Base-by-base conservation (phyloP, 2,113 vertebrate species). In the Antennarius striatus region DNA sequence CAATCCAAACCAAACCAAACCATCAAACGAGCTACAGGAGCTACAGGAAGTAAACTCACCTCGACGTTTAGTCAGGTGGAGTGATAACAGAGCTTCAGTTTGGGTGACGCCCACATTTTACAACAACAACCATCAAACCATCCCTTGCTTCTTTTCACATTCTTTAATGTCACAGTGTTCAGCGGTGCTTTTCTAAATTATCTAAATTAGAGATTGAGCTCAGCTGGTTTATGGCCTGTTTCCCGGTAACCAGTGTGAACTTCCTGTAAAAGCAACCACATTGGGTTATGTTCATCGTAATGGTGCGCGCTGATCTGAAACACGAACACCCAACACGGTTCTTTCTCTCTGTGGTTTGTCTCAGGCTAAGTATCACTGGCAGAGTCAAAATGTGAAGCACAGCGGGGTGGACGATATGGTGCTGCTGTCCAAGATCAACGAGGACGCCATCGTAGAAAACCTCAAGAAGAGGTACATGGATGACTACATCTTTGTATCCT, bases 321-420 rank as follows among this genome's bases (percentile, higher is more conserved):
- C 5, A 10, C 11, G 1, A 1, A 22, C 10, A 5, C 9, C 11
- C 42, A 43, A 12, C 11, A 11, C 10, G 42, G 5, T 3, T 54
- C 3, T 43, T 0, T 68, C 7, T 56, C 14, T 56, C 10, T 29
- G 22, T 5, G 12, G 10, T 76, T 6, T 13, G 10, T 30, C 69
- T 57, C 59, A 97, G 96, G 95, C 87, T 59, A 99, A 98, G 89
- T 98, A 98, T 75, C 97, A 99, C 90, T 99, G 98, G 98, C 97
- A 98, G 91, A 98, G 96, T 91, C 96, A 98, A 84, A 98, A 99
- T 63, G 98, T 99, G 59, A 99, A 98, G 70, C 97, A 99, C 82
- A 99, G 97, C 0, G 96, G 98, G 0, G 97, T 99, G 91, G 98
- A 99, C 0, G 98, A 99, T 92, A 99, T 99, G 98, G 97, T 99